These are phyloP conservation scores for Chrysopilus asiliformis DNA, from an alignment of 2,888 invertebrate species.

Conservation along the genomic window DNA sequence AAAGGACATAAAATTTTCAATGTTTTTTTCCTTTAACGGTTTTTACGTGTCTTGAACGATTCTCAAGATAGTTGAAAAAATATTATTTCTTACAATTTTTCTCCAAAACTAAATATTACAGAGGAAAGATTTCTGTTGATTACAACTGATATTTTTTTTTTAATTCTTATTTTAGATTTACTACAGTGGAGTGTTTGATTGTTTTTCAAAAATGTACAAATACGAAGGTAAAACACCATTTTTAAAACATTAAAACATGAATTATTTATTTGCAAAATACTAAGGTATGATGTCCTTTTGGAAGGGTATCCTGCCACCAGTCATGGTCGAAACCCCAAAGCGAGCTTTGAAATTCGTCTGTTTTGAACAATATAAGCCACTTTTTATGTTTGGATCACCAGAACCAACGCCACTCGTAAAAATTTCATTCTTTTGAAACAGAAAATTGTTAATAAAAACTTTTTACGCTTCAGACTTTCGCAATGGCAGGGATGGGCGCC, in stretches of 20 bases:
- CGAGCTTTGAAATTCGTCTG: slow-evolving; percentile 88
- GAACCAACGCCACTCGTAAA: slow-evolving; percentile 66
- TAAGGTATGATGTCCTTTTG: slow-evolving; percentile 80
- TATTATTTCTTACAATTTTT: no score
- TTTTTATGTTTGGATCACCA: slow-evolving; percentile 66
- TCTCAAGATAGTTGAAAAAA: no score
- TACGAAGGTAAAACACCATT: no score
- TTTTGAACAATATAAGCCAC: slow-evolving; percentile 83
- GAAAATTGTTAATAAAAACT: not conserved
- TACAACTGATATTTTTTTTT: no score
- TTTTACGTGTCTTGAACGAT: no score
- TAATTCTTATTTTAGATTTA: slow-evolving; percentile 28
- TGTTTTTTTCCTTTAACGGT: no score
- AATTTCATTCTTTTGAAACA: slow-evolving; percentile 21
- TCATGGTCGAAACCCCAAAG: slow-evolving; percentile 89
- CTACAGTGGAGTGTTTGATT: slow-evolving; percentile 72
- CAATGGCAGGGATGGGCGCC: slow-evolving; percentile 75
- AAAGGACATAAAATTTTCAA: no score
- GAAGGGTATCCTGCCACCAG: slow-evolving; percentile 89
- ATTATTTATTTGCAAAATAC: no score
- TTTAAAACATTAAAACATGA: no score
- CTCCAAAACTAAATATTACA: no score
- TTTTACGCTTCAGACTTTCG: slow-evolving; percentile 55
- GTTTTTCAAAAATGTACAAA: slow-evolving; percentile 76
- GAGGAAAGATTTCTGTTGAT: no score